Evolutionary conservation across 2,797 vertebrate genomes (phyloP).

Genomic region (Bucorvus abyssinicus): DNA sequence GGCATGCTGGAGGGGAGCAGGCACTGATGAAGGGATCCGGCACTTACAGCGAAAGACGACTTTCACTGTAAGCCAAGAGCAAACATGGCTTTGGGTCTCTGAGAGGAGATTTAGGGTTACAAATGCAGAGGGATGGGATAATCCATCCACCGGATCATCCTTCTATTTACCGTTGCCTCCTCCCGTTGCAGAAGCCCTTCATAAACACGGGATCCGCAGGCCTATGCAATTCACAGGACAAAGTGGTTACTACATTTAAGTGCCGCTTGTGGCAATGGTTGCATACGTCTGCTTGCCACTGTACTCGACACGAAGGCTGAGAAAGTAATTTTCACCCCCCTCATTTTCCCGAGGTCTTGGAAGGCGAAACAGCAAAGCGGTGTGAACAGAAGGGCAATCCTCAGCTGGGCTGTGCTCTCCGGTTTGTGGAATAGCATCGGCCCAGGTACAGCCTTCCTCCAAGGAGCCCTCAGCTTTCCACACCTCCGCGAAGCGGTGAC

Average conservation of each 20-base stretch:
- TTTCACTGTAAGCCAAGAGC: not conserved
- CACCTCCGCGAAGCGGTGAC: not conserved
- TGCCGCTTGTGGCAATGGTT: not conserved
- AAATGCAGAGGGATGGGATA: not conserved
- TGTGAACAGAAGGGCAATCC: not conserved
- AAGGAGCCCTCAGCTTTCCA: not conserved
- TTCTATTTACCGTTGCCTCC: not conserved
- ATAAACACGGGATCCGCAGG: rapidly evolving
- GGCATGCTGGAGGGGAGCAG: not conserved
- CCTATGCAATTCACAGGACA: not conserved
- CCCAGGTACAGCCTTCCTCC: not conserved
- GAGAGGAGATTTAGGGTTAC: not conserved
- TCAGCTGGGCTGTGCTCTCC: not conserved
- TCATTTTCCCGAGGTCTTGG: not conserved
- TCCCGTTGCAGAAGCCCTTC: not conserved
- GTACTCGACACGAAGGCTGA: not conserved
- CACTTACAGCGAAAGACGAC: not conserved
- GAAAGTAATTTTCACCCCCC: not conserved
- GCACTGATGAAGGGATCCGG: not conserved
- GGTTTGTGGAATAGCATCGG: not conserved
- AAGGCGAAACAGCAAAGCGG: not conserved
- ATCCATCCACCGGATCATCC: not conserved
- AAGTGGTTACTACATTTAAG: not conserved
- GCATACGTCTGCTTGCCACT: not conserved
- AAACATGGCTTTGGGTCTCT: not conserved